These are phyloP conservation scores for Pogona vitticeps DNA, from an alignment of 2,113 vertebrate species.

Conservation along the genomic window DNA sequence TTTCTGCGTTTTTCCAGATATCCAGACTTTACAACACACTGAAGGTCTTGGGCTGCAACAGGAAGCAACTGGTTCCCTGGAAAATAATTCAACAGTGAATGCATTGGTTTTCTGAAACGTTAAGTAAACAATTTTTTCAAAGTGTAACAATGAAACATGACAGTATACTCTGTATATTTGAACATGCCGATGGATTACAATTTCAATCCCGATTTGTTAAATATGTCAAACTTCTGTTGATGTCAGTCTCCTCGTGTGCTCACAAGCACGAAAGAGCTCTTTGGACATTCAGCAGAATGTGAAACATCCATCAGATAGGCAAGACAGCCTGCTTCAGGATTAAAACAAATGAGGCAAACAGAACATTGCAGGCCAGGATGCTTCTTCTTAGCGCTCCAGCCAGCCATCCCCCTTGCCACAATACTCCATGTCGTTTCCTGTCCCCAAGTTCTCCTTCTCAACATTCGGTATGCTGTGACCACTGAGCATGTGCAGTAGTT, in stretches of 20 bases:
- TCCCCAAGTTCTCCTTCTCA: background rate
- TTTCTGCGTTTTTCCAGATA: constrained; percentile 97
- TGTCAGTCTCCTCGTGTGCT: background rate
- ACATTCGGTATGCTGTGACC: background rate
- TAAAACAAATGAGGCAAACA: background rate
- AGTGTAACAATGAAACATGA: background rate
- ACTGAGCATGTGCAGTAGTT: background rate
- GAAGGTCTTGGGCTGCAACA: constrained; percentile 90
- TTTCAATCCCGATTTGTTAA: background rate
- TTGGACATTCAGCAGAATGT: background rate
- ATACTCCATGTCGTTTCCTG: background rate
- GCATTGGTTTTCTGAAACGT: background rate
- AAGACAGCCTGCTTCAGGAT: background rate
- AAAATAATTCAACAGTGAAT: background rate
- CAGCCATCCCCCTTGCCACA: background rate
- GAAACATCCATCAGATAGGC: background rate
- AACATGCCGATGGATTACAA: background rate
- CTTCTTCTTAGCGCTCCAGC: background rate
- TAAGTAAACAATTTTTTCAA: constrained; percentile 37
- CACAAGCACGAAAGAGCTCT: background rate
- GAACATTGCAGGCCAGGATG: background rate
- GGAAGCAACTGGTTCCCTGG: constrained; percentile 87
- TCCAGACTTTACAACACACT: constrained; percentile 87
- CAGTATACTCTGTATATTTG: background rate
- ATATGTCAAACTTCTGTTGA: no score